A percentile compares a stretch with the other conserved stretches of the same genome.
Evolutionary conservation across 1,140 invertebrate genomes (phyloP).

Genomic region (Lordiphosa mommai): DNA sequence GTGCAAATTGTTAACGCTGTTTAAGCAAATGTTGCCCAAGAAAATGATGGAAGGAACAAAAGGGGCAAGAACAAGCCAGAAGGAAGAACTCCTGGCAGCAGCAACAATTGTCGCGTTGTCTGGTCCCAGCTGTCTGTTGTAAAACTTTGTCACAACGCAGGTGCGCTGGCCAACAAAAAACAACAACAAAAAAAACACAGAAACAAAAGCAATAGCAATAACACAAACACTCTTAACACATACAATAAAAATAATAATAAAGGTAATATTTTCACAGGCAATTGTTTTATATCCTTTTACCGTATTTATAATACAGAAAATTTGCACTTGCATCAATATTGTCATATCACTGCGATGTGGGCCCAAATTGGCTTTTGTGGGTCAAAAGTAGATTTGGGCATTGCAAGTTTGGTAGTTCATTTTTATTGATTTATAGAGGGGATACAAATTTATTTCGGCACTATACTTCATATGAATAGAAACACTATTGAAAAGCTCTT

Average conservation of each 20-base stretch:
- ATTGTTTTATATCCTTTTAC: constrained; percentile 15
- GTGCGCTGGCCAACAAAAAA: neutral
- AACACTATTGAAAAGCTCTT: too few relatives aligned
- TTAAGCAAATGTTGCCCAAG: constrained; percentile 65
- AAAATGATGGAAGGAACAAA: constrained; percentile 30
- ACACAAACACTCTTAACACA: constrained; percentile 17
- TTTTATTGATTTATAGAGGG: too few relatives aligned
- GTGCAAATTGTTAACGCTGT: constrained; percentile 71
- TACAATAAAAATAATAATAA: constrained; percentile 45
- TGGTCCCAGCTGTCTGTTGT: neutral
- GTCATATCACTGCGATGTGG: neutral
- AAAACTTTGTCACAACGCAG: neutral
- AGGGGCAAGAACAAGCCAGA: constrained; percentile 18
- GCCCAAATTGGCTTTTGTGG: too few relatives aligned
- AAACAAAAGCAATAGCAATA: constrained; percentile 17
- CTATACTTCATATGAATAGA: too few relatives aligned
- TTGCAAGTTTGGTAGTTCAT: too few relatives aligned
- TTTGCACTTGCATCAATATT: constrained; percentile 55
- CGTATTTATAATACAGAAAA: constrained; percentile 49
- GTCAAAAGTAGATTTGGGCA: too few relatives aligned
- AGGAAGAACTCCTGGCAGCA: too few relatives aligned
- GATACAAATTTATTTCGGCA: too few relatives aligned
- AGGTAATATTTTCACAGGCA: constrained; percentile 58
- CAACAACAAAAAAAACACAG: constrained; percentile 5
- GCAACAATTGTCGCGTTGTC: too few relatives aligned